Evolutionary conservation across 1,140 invertebrate genomes (phyloP).

Genomic region (Monomorium pharaonis): DNA sequence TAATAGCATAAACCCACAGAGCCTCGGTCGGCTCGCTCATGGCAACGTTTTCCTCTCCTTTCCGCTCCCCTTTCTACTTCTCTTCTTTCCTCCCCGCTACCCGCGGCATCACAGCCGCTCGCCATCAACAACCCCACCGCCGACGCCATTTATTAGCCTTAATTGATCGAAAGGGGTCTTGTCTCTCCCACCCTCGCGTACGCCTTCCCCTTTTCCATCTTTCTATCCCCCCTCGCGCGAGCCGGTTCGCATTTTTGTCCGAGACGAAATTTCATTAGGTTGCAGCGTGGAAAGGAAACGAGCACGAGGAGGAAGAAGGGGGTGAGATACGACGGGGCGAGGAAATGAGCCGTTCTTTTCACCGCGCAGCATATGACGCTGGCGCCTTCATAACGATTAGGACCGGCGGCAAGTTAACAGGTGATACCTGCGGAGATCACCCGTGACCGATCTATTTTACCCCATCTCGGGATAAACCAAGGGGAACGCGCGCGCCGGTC

Average conservation of each 20-base stretch:
- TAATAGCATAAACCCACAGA: slow-evolving; percentile 84
- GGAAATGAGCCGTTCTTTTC: slow-evolving; percentile 66
- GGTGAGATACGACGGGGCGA: slow-evolving; percentile 11
- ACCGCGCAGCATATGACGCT: slow-evolving; percentile 73
- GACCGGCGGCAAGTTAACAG: slow-evolving; percentile 59
- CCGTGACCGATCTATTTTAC: slow-evolving; percentile 48
- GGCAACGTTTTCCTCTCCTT: slow-evolving; percentile 72
- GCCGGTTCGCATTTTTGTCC: slow-evolving; percentile 66
- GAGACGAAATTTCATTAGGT: slow-evolving; percentile 76
- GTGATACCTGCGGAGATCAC: slow-evolving; percentile 56
- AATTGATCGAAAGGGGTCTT: slow-evolving; percentile 82
- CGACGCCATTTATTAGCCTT: slow-evolving; percentile 83
- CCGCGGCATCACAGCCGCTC: slow-evolving; percentile 52
- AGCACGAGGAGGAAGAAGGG: background rate
- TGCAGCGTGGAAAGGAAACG: background rate
- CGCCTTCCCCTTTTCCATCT: background rate
- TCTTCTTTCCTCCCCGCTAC: slow-evolving; percentile 48
- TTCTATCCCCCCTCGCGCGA: slow-evolving; percentile 29
- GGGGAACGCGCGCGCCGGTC: background rate
- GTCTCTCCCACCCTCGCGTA: slow-evolving; percentile 16
- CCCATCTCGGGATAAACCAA: slow-evolving; percentile 13
- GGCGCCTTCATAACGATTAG: slow-evolving; percentile 61
- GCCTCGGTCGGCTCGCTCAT: slow-evolving; percentile 66
- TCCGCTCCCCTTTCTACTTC: slow-evolving; percentile 66
- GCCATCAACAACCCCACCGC: slow-evolving; percentile 69